A percentile compares a stretch with the other conserved stretches of the same genome.
Evolutionary conservation across 2,797 vertebrate species (phyloP).

Genomic region (Phyllotis vaccarum): DNA sequence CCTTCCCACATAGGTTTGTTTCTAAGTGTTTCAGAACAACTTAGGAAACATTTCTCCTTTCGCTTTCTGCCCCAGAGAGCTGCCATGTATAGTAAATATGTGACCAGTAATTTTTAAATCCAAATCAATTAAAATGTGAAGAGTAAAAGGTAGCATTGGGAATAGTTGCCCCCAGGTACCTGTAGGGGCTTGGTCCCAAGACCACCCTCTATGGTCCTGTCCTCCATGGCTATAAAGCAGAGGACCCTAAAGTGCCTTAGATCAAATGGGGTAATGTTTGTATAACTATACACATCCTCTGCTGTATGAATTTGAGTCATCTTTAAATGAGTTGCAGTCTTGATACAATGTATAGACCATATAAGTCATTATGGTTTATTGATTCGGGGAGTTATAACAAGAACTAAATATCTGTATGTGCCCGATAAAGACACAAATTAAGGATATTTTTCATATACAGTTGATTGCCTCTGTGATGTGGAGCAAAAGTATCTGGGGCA

Average conservation of each 20-base stretch:
- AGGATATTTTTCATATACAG: background rate
- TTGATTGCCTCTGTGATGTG: background rate
- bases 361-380: background rate
- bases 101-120: background rate
- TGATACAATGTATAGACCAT: background rate
- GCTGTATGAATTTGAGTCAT: background rate
- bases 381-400: background rate
- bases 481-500: too few relatives aligned
- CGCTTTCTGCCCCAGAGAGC: background rate
- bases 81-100: background rate
- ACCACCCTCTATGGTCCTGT: too few relatives aligned
- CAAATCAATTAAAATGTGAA: background rate
- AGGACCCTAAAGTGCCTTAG: background rate
- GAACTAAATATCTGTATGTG: background rate
- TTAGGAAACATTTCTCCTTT: background rate
- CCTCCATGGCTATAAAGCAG: too few relatives aligned
- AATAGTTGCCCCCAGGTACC: background rate
- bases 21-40: background rate
- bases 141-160: background rate
- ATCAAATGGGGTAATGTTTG: background rate
- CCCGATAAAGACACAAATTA: background rate
- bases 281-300: background rate
- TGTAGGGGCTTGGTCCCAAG: background rate
- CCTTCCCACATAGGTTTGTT: background rate
- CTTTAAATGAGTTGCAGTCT: background rate